Conservation (phyloP, 1,140 invertebrate genomes). For the Drosophila fuyamai region DNA sequence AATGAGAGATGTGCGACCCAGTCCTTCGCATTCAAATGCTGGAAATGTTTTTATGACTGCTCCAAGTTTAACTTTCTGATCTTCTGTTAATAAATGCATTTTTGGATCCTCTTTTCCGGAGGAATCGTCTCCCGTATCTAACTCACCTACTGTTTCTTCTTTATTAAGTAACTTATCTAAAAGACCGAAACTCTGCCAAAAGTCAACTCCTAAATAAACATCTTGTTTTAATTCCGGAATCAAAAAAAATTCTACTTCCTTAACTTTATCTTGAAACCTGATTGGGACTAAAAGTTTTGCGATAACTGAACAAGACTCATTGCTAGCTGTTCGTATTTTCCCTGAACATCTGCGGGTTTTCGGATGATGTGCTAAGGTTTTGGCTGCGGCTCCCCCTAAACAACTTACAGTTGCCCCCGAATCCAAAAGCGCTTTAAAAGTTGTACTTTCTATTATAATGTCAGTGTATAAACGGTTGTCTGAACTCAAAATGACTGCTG, state of each 20-base stretch:
- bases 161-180: background rate
- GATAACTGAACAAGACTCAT: constrained; percentile 10
- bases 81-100: constrained; percentile 7
- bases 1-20: constrained; percentile 21
- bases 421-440: constrained; percentile 10
- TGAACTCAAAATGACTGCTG: constrained; percentile 10
- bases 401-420: constrained; percentile 26
- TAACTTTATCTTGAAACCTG: background rate
- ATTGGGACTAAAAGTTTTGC: constrained; percentile 7
- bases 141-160: background rate
- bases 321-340: constrained; percentile 10
- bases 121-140: background rate
- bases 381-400: constrained; percentile 3
- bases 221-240: constrained; percentile 4
- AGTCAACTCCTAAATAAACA: constrained; percentile 8
- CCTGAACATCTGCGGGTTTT: constrained; percentile 19
- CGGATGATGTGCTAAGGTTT: background rate
- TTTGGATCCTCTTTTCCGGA: constrained; percentile 6
- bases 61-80: background rate
- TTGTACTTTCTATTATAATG: constrained; percentile 7
- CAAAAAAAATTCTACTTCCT: constrained; percentile 7
- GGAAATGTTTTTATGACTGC: constrained; percentile 13
- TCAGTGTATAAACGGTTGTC: constrained; percentile 18
- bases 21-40: constrained; percentile 11
- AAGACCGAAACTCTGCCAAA: constrained; percentile 13